These are phyloP conservation scores for Callorhinus ursinus DNA, from an alignment of 2,113 vertebrate species.

Conservation along the genomic window DNA sequence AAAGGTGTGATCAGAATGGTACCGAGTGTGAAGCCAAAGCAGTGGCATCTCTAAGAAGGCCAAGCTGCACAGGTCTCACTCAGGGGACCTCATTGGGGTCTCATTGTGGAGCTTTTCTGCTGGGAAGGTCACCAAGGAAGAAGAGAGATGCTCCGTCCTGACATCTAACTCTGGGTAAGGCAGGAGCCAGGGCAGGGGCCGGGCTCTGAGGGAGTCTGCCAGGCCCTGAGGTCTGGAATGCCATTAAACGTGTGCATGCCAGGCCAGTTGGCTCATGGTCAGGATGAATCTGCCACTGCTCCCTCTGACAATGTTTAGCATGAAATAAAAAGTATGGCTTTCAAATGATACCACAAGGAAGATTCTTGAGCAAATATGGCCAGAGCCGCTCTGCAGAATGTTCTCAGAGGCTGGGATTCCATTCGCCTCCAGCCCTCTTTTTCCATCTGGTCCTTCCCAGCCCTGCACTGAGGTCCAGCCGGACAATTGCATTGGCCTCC, in stretches of 20 bases:
- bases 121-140: not conserved
- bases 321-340: slow-evolving; percentile 75
- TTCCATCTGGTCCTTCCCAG: slow-evolving; percentile 32
- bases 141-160: not conserved
- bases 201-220: not conserved
- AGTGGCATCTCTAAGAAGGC: not conserved
- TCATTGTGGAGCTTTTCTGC: not conserved
- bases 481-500: not conserved
- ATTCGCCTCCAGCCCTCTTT: slow-evolving; percentile 13
- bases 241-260: slow-evolving; percentile 61
- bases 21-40: not conserved
- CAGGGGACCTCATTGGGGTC: not conserved
- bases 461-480: not conserved
- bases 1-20: rapidly evolving
- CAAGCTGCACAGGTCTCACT: rapidly evolving
- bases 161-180: not conserved
- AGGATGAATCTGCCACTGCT: slow-evolving; percentile 67
- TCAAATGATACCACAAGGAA: slow-evolving; percentile 73
- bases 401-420: slow-evolving; percentile 45
- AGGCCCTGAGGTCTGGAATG: slow-evolving; percentile 56
- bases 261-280: slow-evolving; percentile 48
- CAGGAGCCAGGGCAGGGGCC: not conserved
- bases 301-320: slow-evolving; percentile 78
- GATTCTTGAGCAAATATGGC: slow-evolving; percentile 83
- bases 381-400: slow-evolving; percentile 73